Percentiles rank a stretch among this genome's conserved stretches.
Conservation (phyloP, 2,888 invertebrate species). For the Agrochola lota region DNA sequence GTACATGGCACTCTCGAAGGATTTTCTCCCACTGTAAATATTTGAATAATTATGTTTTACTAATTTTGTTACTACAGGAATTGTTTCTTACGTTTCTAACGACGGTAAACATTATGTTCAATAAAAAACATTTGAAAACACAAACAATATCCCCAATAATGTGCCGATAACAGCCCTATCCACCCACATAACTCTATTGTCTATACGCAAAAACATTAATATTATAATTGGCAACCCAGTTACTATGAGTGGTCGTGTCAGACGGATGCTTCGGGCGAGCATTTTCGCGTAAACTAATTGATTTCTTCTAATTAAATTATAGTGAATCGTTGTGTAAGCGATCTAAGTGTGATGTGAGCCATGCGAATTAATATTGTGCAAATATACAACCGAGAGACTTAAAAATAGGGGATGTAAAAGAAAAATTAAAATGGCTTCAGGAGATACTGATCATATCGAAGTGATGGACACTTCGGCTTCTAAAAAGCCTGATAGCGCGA, state of each 20-base stretch:
- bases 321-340: constrained; percentile 86
- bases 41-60: neutral
- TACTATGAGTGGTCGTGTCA: constrained; percentile 88
- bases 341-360: constrained; percentile 87
- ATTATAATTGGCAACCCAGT: constrained; percentile 81
- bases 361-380: constrained; percentile 86
- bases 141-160: constrained; percentile 1
- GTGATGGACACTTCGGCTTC: constrained; percentile 92
- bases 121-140: neutral
- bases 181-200: constrained; percentile 67
- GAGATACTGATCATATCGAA: constrained; percentile 95
- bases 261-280: constrained; percentile 86
- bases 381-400: constrained; percentile 80
- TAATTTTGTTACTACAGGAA: neutral
- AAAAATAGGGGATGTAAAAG: constrained; percentile 87
- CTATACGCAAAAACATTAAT: constrained; percentile 56
- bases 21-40: neutral
- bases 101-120: neutral
- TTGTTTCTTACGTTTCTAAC: neutral
- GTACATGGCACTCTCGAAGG: neutral
- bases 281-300: constrained; percentile 89
- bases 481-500: constrained; percentile 91
- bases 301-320: constrained; percentile 90
- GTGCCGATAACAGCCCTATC: constrained; percentile 40
- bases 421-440: constrained; percentile 94